Base-by-base conservation (phyloP, 2,888 invertebrate species). In the Serrognathus titanus region DNA sequence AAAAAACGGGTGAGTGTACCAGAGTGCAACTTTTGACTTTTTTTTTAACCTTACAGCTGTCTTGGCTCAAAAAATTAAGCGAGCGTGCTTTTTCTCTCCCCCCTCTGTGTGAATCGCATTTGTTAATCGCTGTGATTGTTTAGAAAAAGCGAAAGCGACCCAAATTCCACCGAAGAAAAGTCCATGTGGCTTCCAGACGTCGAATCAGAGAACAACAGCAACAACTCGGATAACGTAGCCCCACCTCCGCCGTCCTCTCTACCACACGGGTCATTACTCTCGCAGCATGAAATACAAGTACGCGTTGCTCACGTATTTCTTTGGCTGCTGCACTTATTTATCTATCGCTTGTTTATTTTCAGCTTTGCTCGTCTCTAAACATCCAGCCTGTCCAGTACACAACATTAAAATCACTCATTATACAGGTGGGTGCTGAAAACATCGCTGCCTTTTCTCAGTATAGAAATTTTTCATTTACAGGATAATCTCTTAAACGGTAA, bases 301-400 rank as follows among this genome's bases (percentile, higher is more conserved):
- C 57, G 57, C 13, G 24, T 48, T 24, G 20, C 24, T 31, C 24
- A 7, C 24, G 1, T 31, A 1, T 7, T 31, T 1, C 24, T 31
- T 31, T 31, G 20, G 20, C 3, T n/a, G 20, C 20, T 4, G 4
- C 20, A 4, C 4, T 31, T 31, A 31, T 5, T 31, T 7, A 31
- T 3, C 24, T 7, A 31, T 36, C 12, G 35, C 12, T 50, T 48
- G 31, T 45, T 64, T 61, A 71, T 43, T 78, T 81, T 66, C 81
- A 90, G 87, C 77, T 92, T 62, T 93, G 92, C 78, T 81, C 83
- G 52, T 79, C 86, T 57, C 82, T 94, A 71, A 89, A 91, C 73
- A 81, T 95, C 73, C 87, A 90, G 66, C 92, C 94, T 62, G 87
- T 92, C 57, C 92, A 91, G 76, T 96, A 94, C 81, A 85, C 92